These are phyloP conservation scores for Pempheris klunzingeri DNA, from an alignment of 2,797 vertebrate species.

Conservation along the genomic window DNA sequence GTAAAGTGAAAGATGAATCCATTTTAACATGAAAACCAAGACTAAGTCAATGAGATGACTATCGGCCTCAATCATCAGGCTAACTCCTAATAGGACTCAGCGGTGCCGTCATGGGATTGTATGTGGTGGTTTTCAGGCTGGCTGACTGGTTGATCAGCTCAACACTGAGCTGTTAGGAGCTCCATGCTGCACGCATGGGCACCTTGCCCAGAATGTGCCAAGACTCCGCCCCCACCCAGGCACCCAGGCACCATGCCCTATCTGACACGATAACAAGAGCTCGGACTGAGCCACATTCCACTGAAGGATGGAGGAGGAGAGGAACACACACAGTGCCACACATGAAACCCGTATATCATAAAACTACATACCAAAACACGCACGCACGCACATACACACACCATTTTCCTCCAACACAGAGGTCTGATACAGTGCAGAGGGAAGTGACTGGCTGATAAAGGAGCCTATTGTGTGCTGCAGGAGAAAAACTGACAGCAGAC, in stretches of 20 bases:
- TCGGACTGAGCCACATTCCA: constrained; percentile 71
- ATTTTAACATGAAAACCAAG: constrained; percentile 6
- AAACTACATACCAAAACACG: constrained; percentile 37
- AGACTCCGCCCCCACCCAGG: constrained; percentile 40
- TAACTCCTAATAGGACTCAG: constrained; percentile 24
- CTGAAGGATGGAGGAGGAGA: constrained; percentile 53
- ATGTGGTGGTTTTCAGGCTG: constrained; percentile 35
- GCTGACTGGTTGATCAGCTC: constrained; percentile 45
- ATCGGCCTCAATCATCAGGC: constrained; percentile 22
- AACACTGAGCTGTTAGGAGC: constrained; percentile 46
- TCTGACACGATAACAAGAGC: constrained; percentile 78
- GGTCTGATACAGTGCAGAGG: constrained; percentile 50
- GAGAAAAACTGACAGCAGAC: constrained; percentile 35
- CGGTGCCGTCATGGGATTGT: constrained; percentile 38
- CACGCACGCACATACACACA: constrained; percentile 26
- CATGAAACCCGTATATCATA: constrained; percentile 31
- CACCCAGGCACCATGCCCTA: constrained; percentile 63
- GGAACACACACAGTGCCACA: constrained; percentile 32
- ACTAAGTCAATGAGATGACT: constrained; percentile 7
- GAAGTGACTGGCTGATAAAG: constrained; percentile 63
- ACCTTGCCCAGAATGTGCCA: constrained; percentile 79
- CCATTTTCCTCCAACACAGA: constrained; percentile 31
- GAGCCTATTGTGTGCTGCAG: constrained; percentile 55
- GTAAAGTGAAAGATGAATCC: not conserved
- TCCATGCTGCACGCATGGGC: constrained; percentile 65